Evolutionary conservation across 2,797 vertebrate genomes (phyloP), one percentile per base, ranked within the genome.

Genomic region (Ispidina lecontei): DNA sequence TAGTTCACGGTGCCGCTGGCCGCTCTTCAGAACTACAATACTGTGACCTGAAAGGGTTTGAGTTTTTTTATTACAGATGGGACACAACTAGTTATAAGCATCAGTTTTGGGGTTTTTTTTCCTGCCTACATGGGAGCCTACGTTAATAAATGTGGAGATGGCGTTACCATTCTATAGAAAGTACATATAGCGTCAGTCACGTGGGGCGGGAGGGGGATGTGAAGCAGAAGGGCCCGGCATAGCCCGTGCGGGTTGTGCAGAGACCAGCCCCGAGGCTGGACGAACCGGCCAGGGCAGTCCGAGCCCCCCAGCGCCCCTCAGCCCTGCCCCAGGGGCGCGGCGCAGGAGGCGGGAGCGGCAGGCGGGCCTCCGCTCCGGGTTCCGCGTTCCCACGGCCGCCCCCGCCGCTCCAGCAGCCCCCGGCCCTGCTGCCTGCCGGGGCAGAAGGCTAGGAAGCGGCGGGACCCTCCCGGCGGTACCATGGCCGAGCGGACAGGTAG

Each of bases 131-230:
- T 31, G 54, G 51, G 31, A 64, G 37, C 33, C 33, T 5, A 2
- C 55, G 31, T 15, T 31, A 31, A 2, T 14, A 58, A 31, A 58
- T 2, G 52, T 8, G 55, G 14, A 60, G 64, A 3, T 9, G 10
- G 33, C 67, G 25, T 15, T 60, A 2, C 58, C 43, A 5, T 21
- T 26, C 63, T 23, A 2, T 3, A n/a, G 63, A 22, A 28, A 49
- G 39, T 9, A 4, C 4, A 1, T 17, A 1, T 1, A 23, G 77
- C 7, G 33, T 2, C 59, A 2, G 28, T 68, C 37, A 35, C 41
- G 28, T 7, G 77, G 62, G 18, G 82, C 70, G 4, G 81, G 41
- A 29, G 59, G 67, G 43, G 15, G 49, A 56, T 20, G 68, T 0
- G 64, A 55, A 8, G 59, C 72, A 7, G 31, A 13, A 60, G 87